Conservation (phyloP, 2,888 invertebrate species). For the Dioctria linearis region DNA sequence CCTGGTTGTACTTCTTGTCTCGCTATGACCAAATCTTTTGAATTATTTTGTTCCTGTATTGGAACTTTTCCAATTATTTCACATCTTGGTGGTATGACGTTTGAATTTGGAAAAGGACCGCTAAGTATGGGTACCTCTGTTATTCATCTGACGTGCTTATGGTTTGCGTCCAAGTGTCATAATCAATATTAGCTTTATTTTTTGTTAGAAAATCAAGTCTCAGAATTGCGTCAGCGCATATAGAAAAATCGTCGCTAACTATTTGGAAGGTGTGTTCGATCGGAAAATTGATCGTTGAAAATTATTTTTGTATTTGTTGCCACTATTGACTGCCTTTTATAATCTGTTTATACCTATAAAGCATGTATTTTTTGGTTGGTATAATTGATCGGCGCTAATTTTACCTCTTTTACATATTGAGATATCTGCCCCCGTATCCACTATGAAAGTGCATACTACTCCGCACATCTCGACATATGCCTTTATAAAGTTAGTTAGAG, state of each 20-base stretch:
- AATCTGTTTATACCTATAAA: constrained; percentile 30
- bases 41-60: background rate
- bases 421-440: too few species aligned
- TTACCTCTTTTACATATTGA: too few species aligned
- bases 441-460: too few species aligned
- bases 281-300: constrained; percentile 1
- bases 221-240: constrained; percentile 31
- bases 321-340: constrained; percentile 12
- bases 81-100: constrained; percentile 34
- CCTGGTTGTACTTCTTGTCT: background rate
- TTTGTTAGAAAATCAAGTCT: constrained; percentile 32
- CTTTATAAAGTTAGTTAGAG: too few species aligned
- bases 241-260: constrained; percentile 32
- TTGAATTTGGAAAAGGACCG: background rate
- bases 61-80: constrained; percentile 20
- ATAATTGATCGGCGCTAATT: too few species aligned
- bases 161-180: constrained; percentile 29
- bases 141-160: background rate
- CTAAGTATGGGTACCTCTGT: background rate
- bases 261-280: constrained; percentile 32
- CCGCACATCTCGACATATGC: too few species aligned
- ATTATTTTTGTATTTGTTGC: background rate
- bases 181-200: constrained; percentile 6
- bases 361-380: constrained; percentile 22
- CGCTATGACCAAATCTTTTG: background rate